Evolutionary conservation across 2,113 vertebrate genomes (phyloP).

Genomic region (Empidonax traillii): DNA sequence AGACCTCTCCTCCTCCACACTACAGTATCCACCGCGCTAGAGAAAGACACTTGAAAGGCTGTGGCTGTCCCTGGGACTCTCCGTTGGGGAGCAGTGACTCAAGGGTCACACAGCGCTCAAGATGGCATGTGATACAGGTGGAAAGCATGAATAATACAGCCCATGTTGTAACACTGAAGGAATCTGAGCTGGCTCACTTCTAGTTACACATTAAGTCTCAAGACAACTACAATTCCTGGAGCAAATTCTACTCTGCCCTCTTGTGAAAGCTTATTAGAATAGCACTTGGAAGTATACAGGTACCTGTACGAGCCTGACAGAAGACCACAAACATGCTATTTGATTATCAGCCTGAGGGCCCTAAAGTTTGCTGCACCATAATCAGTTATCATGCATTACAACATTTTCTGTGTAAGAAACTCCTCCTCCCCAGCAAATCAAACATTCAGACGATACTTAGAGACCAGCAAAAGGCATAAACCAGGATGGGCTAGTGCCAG

Average conservation of each 20-base stretch:
- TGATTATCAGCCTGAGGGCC: neutral
- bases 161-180: neutral
- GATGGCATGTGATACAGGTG: accelerated
- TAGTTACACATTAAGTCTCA: accelerated
- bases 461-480: neutral
- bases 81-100: accelerated
- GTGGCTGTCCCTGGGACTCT: neutral
- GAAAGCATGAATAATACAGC: neutral
- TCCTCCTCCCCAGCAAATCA: neutral
- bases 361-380: neutral
- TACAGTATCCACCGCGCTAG: accelerated
- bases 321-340: neutral
- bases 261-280: constrained; percentile 33
- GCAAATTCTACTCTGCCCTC: constrained; percentile 39
- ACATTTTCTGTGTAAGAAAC: neutral
- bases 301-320: neutral
- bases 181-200: neutral
- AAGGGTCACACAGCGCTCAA: neutral
- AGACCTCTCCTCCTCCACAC: neutral
- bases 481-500: neutral
- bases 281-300: neutral
- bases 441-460: neutral
- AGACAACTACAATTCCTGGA: neutral
- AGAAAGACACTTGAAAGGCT: neutral
- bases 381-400: neutral